phyloP scores from a whole-genome alignment of 2,113 vertebrate genomes.

The Cichladusa arquata region DNA sequence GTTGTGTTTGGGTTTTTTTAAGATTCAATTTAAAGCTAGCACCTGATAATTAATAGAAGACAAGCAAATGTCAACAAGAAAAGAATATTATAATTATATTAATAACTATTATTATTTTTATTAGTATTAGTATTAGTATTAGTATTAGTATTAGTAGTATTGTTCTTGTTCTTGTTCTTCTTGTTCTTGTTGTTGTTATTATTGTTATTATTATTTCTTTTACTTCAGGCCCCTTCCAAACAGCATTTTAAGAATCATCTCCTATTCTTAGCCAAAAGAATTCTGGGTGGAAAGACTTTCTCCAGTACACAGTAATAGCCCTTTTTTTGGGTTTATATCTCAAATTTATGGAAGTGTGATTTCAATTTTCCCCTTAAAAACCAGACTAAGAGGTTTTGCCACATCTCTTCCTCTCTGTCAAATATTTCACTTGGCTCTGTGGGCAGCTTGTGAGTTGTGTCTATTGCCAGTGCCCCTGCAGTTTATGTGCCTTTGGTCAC shows the following conservation, averaged over 20 bases:
- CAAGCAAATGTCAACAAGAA: not conserved
- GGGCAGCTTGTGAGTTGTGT: not conserved
- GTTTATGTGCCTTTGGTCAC: not conserved
- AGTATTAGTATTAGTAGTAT: not conserved
- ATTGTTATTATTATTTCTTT: not conserved
- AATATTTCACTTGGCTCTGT: not conserved
- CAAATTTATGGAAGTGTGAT: not conserved
- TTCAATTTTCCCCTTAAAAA: slow-evolving; percentile 28
- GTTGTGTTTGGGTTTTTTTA: not conserved
- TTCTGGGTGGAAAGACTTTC: not conserved
- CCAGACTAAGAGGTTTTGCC: not conserved
- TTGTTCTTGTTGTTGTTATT: not conserved
- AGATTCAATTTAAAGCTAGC: not conserved
- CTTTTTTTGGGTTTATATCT: not conserved
- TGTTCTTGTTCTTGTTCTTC: not conserved
- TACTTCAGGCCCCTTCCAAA: not conserved
- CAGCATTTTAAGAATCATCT: not conserved
- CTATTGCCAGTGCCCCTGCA: not conserved
- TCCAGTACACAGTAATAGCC: not conserved
- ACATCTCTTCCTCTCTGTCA: not conserved
- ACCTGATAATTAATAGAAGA: not conserved
- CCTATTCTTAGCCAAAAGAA: not conserved
- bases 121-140: no score
- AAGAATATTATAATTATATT: not conserved
- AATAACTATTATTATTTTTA: no score